A percentile compares a stretch with the other conserved stretches of the same genome.
phyloP scores from a whole-genome alignment of 1,140 invertebrate species.

The Drosophila saltans region DNA sequence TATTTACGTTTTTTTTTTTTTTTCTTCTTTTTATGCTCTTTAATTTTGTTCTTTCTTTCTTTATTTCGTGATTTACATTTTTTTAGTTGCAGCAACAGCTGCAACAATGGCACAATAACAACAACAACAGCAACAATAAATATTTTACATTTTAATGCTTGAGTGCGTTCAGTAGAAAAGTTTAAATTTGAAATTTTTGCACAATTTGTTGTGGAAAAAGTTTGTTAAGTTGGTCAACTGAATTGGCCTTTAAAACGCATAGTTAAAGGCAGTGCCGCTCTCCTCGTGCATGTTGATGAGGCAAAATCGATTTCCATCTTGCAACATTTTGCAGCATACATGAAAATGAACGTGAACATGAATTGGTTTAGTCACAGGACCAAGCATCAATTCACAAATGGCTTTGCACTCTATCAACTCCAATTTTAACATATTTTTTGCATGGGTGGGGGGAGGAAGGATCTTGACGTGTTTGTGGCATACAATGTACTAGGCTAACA shows the following conservation, averaged over 20 bases:
- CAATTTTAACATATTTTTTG: no score
- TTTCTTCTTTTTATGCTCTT: background rate
- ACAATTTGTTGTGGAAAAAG: background rate
- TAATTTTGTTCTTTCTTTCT: background rate
- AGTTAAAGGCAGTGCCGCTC: constrained; percentile 14
- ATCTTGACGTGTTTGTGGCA: background rate
- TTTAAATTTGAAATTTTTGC: constrained; percentile 22
- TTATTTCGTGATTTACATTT: constrained; percentile 20
- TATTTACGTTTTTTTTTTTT: background rate
- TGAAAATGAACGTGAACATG: background rate
- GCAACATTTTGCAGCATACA: constrained; percentile 35
- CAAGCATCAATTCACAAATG: constrained; percentile 1
- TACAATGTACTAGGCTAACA: constrained; percentile 4
- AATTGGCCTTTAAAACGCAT: constrained; percentile 21
- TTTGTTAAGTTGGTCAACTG: background rate
- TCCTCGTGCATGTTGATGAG: constrained; percentile 25
- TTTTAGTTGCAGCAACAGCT: background rate
- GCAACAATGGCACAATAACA: constrained; percentile 25
- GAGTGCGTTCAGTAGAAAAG: background rate
- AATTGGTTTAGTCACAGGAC: constrained; percentile 1
- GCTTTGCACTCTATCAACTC: background rate
- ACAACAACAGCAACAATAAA: background rate
- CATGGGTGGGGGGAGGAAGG: background rate
- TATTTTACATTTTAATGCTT: constrained; percentile 23
- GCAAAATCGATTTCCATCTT: constrained; percentile 57